Evolutionary conservation across 1,140 invertebrate species (phyloP), one percentile per base, ranked within the genome.

Genomic region (Drosophila bipectinata): DNA sequence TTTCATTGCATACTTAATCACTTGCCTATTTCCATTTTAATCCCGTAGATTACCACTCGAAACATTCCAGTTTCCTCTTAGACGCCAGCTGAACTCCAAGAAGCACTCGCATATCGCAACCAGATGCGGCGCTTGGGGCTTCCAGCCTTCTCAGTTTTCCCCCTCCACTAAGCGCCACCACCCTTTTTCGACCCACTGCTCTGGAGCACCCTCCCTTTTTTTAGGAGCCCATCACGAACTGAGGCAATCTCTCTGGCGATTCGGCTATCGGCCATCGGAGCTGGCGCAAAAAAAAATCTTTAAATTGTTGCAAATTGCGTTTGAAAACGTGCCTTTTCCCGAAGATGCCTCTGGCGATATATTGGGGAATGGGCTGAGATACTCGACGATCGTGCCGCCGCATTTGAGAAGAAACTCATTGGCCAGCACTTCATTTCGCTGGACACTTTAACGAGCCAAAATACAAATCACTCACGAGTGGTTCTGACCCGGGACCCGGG

Each of bases 261-360:
- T 66, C 60, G 47, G 45, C 71, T 79, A 67, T 79, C 56, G 58
- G 67, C 75, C 71, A 82, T 87, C 30, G 62, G 83, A 88, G 84
- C 79, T 88, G 83, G 83, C 83, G 83, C 72, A 57, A 73, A 62
- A 21, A 21, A 21, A 85, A 75, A 78, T 88, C 63, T 88, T 79
- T 89, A 88, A 88, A 88, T 88, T 88, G 84, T 88, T 88, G 84
- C 83, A 88, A 88, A 89, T 89, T 83, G 72, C 69, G 49, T 83
- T 88, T 67, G 76, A 83, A 81, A 74, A 88, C 83, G 83, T 88
- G 83, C 84, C 73, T 63, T 84, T 88, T 72, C 48, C 48, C 60
- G 72, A 56, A 79, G 83, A 83, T 76, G 69, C 52, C 28, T 56
- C 28, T 24, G n/a, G 51, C 51, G 39, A 37, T 47, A 44, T 44